Conservation (phyloP, 2,113 vertebrate genomes). For the Tenebrosternarchus preto region DNA sequence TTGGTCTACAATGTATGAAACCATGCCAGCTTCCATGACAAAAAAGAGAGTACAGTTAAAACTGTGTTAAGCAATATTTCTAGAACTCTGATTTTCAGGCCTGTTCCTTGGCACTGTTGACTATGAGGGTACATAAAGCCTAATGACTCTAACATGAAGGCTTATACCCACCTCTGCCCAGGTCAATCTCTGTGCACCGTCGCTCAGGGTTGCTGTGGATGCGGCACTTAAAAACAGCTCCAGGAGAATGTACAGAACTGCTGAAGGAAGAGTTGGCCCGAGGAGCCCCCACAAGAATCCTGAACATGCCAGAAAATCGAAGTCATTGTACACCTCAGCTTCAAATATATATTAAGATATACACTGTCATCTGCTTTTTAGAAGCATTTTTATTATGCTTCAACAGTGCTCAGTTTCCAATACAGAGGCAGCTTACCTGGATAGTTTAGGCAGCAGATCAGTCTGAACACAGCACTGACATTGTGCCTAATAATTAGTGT, state of each 20-base stretch:
- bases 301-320: constrained; percentile 62
- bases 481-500: too few relatives aligned
- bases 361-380: neutral
- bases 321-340: neutral
- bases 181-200: constrained; percentile 95
- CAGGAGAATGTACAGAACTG: constrained; percentile 85
- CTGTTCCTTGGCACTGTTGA: neutral
- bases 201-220: constrained; percentile 93
- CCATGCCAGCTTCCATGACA: neutral
- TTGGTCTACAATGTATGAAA: neutral
- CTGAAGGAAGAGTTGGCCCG: constrained; percentile 92
- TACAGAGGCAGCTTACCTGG: too few relatives aligned
- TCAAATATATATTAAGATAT: neutral
- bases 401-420: too few relatives aligned
- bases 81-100: neutral
- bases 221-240: constrained; percentile 93
- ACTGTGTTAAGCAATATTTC: too few relatives aligned
- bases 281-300: constrained; percentile 95
- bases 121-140: neutral
- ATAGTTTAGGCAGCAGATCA: too few relatives aligned
- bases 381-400: too few relatives aligned
- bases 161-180: constrained; percentile 87
- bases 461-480: too few relatives aligned
- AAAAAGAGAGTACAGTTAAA: too few relatives aligned
- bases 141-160: too few relatives aligned